Conservation (phyloP, 2,888 invertebrate species). For the Drosophila kuntzei region DNA sequence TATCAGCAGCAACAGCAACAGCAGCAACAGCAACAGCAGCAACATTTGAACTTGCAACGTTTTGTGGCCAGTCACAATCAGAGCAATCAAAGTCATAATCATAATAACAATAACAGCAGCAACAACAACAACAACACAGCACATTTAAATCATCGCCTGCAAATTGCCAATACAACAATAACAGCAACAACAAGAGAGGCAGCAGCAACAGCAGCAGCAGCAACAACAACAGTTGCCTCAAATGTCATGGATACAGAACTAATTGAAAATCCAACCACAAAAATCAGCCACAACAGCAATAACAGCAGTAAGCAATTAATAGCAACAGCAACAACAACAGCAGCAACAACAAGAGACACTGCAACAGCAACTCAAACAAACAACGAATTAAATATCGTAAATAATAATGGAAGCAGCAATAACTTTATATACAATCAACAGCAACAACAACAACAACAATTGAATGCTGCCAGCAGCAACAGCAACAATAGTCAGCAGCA, state of each 20-base stretch:
- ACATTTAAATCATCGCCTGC: slow-evolving; percentile 81
- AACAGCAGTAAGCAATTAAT: slow-evolving; percentile 73
- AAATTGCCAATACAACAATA: slow-evolving; percentile 84
- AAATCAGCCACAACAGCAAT: slow-evolving; percentile 73
- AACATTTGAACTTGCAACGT: slow-evolving; percentile 83
- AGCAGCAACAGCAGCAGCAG: slow-evolving; percentile 44
- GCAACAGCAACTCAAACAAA: slow-evolving; percentile 65
- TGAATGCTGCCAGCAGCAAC: slow-evolving; percentile 41
- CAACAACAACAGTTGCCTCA: slow-evolving; percentile 36
- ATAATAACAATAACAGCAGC: slow-evolving; percentile 53
- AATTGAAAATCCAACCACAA: slow-evolving; percentile 81
- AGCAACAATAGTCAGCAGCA: slow-evolving; percentile 54
- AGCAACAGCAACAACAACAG: slow-evolving; percentile 49
- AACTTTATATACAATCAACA: slow-evolving; percentile 80
- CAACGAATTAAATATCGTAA: slow-evolving; percentile 81
- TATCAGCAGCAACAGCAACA: slow-evolving; percentile 73
- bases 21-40: slow-evolving; percentile 72
- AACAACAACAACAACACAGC: slow-evolving; percentile 64
- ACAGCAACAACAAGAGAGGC: slow-evolving; percentile 81
- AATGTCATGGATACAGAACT: slow-evolving; percentile 76
- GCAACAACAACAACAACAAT: slow-evolving; percentile 60
- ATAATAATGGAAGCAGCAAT: slow-evolving; percentile 72
- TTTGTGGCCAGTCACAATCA: slow-evolving; percentile 82
- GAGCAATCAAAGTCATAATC: slow-evolving; percentile 58
- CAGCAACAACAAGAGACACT: slow-evolving; percentile 46